Conservation (phyloP, 2,888 invertebrate genomes). For the Heliconius sara region DNA sequence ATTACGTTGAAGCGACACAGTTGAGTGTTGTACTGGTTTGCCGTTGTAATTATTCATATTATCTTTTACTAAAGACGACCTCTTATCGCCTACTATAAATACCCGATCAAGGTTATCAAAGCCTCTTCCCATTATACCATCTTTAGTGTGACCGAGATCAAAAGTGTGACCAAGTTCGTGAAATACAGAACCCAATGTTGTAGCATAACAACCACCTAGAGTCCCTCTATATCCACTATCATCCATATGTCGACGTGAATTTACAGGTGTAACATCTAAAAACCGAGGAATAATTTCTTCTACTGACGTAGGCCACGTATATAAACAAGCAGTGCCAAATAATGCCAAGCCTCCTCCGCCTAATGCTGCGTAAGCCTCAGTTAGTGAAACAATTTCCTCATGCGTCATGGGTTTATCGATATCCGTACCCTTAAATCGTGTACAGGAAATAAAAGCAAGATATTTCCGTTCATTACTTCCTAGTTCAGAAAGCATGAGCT, state of each 20-base stretch:
- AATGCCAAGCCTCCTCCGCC: slow-evolving; percentile 96
- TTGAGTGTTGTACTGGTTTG: slow-evolving; percentile 86
- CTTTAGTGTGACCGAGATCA: slow-evolving; percentile 94
- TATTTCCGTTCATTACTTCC: slow-evolving; percentile 90
- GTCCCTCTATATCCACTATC: slow-evolving; percentile 96
- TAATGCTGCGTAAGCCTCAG: slow-evolving; percentile 93
- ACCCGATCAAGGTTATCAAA: slow-evolving; percentile 92
- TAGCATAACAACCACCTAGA: slow-evolving; percentile 93
- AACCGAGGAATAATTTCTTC: slow-evolving; percentile 86
- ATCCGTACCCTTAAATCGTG: slow-evolving; percentile 88
- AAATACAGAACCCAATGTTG: slow-evolving; percentile 94
- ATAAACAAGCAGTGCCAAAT: slow-evolving; percentile 94
- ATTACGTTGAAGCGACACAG: slow-evolving; percentile 84
- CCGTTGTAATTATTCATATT: slow-evolving; percentile 84
- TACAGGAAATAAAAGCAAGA: slow-evolving; percentile 94
- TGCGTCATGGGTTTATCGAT: slow-evolving; percentile 86
- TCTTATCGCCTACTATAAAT: slow-evolving; percentile 86
- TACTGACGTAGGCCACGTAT: slow-evolving; percentile 92
- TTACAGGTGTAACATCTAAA: slow-evolving; percentile 85
- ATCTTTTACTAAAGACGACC: slow-evolving; percentile 73
- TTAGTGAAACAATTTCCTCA: slow-evolving; percentile 87
- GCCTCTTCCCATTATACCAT: slow-evolving; percentile 96
- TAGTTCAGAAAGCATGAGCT: slow-evolving; percentile 89
- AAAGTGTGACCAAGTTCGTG: slow-evolving; percentile 98
- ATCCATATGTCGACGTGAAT: slow-evolving; percentile 90